Percentiles rank a stretch among this genome's conserved stretches.
Evolutionary conservation across 2,888 invertebrate genomes (phyloP).

Genomic region (Portevinia maculata): DNA sequence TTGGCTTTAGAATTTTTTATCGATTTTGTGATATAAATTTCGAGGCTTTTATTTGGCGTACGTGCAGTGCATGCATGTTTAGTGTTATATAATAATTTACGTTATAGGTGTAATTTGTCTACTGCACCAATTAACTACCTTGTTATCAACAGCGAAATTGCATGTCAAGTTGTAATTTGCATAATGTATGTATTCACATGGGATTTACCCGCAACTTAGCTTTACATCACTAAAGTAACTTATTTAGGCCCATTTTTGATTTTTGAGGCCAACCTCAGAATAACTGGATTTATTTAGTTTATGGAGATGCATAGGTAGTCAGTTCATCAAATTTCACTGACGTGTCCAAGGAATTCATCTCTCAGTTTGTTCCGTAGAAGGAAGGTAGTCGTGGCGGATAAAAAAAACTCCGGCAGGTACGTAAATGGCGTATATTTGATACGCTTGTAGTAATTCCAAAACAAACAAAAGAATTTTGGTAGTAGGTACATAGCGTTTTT

Average conservation of each 20-base stretch:
- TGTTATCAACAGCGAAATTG: background rate
- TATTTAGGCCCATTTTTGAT: too few species aligned
- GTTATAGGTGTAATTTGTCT: background rate
- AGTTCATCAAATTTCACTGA: background rate
- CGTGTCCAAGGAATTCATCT: background rate
- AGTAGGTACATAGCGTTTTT: background rate
- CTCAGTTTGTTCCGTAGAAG: background rate
- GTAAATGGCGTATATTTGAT: too few species aligned
- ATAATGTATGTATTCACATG: constrained; percentile 8
- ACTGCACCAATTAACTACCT: background rate
- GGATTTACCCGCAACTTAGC: too few species aligned
- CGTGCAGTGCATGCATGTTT: background rate
- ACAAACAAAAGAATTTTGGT: background rate
- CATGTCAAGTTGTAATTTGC: constrained; percentile 18
- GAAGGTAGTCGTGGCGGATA: background rate
- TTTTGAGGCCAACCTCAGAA: too few species aligned
- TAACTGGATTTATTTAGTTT: background rate
- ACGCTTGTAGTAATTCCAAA: background rate
- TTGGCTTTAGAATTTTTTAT: background rate
- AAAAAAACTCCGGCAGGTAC: constrained; percentile 9
- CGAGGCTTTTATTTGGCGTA: too few species aligned
- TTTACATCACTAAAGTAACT: too few species aligned
- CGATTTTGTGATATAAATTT: constrained; percentile 1
- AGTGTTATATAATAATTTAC: constrained; percentile 14
- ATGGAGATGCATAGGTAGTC: background rate